Percentiles rank a stretch among this genome's conserved stretches.
Conservation (phyloP, 2,797 vertebrate genomes). For the Oreochromis grahami region DNA sequence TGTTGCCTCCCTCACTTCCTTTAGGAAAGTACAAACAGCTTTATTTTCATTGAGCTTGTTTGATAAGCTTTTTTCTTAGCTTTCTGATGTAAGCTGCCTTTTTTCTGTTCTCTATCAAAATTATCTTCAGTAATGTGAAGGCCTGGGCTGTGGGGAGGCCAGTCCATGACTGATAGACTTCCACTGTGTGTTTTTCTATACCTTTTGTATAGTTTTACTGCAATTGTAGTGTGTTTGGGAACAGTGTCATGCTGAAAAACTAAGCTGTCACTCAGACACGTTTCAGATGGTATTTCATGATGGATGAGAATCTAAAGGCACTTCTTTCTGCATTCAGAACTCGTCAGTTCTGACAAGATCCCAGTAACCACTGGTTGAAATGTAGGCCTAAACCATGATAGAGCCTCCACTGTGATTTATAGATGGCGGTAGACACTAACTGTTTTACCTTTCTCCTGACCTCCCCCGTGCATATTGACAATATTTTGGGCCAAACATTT, state of each 20-base stretch:
- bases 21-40: neutral
- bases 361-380: neutral
- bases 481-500: neutral
- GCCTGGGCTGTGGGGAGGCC: neutral
- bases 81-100: neutral
- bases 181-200: neutral
- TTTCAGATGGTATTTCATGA: neutral
- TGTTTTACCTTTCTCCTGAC: neutral
- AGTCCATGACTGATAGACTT: neutral
- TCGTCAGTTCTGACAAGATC: neutral
- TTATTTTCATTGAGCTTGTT: neutral
- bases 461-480: neutral
- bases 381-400: neutral
- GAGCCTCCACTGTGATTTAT: neutral
- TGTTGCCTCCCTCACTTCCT: neutral
- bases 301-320: neutral
- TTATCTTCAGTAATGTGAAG: neutral
- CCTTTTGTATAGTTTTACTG: neutral
- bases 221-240: neutral
- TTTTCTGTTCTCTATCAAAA: neutral
- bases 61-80: neutral
- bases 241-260: fast-evolving
- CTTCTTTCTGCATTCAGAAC: neutral
- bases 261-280: neutral
- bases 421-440: neutral